Evolutionary conservation across 2,113 vertebrate species (phyloP).

Genomic region (Chiloscyllium plagiosum): DNA sequence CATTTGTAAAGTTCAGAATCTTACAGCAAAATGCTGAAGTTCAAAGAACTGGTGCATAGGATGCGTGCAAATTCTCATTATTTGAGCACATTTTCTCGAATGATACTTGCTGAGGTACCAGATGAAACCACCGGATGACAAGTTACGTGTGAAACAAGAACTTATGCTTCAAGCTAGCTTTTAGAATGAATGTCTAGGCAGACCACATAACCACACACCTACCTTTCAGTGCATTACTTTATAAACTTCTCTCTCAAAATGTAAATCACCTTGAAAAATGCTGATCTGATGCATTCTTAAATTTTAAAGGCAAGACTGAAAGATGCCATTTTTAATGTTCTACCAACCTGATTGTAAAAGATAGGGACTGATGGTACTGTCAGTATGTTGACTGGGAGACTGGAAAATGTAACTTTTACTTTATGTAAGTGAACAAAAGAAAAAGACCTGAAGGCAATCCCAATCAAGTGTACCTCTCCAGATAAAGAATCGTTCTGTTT

Average conservation of each 20-base stretch:
- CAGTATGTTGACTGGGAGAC: background rate
- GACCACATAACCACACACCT: background rate
- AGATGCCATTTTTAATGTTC: background rate
- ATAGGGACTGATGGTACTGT: background rate
- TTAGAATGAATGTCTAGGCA: background rate
- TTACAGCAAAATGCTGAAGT: background rate
- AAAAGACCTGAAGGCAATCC: background rate
- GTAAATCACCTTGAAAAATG: background rate
- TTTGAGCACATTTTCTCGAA: background rate
- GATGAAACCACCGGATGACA: conserved; percentile 6
- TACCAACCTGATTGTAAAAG: background rate
- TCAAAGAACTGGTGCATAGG: background rate
- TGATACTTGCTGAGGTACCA: background rate
- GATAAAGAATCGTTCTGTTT: too few relatives aligned
- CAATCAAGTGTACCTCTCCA: background rate
- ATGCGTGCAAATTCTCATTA: background rate
- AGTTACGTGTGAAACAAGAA: background rate
- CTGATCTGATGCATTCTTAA: background rate
- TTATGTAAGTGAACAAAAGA: background rate
- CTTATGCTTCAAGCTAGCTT: background rate
- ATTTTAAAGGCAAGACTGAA: background rate
- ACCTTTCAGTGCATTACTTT: background rate
- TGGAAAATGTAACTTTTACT: background rate
- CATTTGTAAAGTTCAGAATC: background rate
- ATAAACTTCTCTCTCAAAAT: background rate